A percentile compares a stretch with the other conserved stretches of the same genome.
Conservation (phyloP, 23 tunicate genomes). For the Botrylloides violaceus region DNA sequence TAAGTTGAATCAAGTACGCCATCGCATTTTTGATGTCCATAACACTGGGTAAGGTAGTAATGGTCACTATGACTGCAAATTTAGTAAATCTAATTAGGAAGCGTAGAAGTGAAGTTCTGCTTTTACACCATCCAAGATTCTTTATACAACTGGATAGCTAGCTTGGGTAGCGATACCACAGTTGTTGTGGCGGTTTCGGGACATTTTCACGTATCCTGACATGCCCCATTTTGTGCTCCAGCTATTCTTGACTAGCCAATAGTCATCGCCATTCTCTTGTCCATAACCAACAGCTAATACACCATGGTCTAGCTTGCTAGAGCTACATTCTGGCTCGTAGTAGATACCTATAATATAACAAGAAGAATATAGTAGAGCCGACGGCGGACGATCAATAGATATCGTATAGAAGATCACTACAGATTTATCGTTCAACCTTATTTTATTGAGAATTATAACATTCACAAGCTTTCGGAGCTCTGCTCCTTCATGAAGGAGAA, state of each 20-base stretch:
- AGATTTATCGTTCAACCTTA: too few relatives aligned
- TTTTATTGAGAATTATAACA: too few relatives aligned
- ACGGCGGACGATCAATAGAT: too few relatives aligned
- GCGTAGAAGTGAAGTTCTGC: too few relatives aligned
- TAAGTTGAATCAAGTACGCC: background rate
- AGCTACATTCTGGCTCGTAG: conserved; percentile 86
- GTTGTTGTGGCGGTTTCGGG: conserved; percentile 81
- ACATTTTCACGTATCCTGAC: conserved; percentile 94
- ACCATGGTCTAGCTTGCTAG: conserved; percentile 74
- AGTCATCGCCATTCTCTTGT: conserved; percentile 39
- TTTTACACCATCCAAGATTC: background rate
- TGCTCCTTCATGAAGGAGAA: too few relatives aligned
- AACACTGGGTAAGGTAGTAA: background rate
- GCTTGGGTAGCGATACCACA: conserved; percentile 98
- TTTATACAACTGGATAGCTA: conserved; percentile 55
- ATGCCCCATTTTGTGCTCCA: conserved; percentile 92
- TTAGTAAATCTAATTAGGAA: background rate
- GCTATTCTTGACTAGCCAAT: conserved; percentile 99
- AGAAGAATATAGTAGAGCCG: too few relatives aligned
- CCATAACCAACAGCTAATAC: conserved; percentile 97
- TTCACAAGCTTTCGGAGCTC: too few relatives aligned
- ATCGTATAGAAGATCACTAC: too few relatives aligned
- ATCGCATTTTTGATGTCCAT: background rate
- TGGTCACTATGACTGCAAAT: background rate
- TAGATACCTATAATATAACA: conserved; percentile 48